phyloP scores from a whole-genome alignment of 2,888 invertebrate genomes.

The Caenorhabditis imperialis region DNA sequence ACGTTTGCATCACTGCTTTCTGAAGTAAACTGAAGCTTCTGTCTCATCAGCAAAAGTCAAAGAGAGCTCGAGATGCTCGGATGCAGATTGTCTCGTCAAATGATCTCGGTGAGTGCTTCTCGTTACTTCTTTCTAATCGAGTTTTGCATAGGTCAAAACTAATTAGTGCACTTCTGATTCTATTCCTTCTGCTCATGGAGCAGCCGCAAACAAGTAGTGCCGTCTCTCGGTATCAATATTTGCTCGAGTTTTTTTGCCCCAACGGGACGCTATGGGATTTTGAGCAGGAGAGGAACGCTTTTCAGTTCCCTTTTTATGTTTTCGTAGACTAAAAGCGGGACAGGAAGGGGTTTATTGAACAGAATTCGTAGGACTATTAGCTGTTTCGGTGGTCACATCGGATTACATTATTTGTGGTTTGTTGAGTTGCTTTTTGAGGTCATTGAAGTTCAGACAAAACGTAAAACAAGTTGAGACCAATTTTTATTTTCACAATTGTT shows the following conservation, averaged over 20 bases:
- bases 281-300: too few relatives aligned
- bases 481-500: too few relatives aligned
- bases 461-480: too few relatives aligned
- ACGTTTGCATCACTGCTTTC: neutral
- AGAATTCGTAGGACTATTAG: too few relatives aligned
- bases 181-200: conserved; percentile 11
- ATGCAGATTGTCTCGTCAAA: conserved; percentile 11
- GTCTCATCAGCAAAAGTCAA: neutral
- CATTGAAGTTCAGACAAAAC: too few relatives aligned
- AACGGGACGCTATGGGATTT: neutral
- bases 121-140: conserved; percentile 3
- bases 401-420: too few relatives aligned
- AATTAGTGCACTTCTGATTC: conserved; percentile 37
- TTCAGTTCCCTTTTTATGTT: too few relatives aligned
- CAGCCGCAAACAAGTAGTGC: conserved; percentile 2
- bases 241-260: conserved; percentile 1
- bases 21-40: too few relatives aligned
- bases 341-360: too few relatives aligned
- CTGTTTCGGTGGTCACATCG: too few relatives aligned
- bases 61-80: conserved; percentile 5
- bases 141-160: conserved; percentile 5
- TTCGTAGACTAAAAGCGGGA: too few relatives aligned
- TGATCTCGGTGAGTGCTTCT: conserved; percentile 4
- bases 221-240: neutral
- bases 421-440: too few relatives aligned